Evolutionary conservation across 2,888 invertebrate species (phyloP).

Genomic region (Drosophila hamatofila): DNA sequence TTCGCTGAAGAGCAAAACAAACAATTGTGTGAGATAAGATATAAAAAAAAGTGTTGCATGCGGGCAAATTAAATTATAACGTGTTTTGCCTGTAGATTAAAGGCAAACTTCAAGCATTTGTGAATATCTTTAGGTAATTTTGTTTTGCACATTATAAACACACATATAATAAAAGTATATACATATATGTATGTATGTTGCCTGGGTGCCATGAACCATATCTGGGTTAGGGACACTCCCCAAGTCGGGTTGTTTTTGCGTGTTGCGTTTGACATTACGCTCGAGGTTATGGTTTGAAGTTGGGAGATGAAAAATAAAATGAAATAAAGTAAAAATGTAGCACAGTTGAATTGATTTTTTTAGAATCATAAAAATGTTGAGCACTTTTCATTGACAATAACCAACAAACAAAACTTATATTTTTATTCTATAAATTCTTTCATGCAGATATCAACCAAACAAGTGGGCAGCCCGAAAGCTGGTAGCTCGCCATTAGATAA

Average conservation of each 20-base stretch:
- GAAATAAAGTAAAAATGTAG: not conserved
- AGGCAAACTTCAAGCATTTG: slow-evolving; percentile 2
- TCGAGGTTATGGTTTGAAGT: slow-evolving; percentile 39
- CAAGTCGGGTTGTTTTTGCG: slow-evolving; percentile 20
- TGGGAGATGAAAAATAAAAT: not conserved
- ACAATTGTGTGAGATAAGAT: slow-evolving; percentile 55
- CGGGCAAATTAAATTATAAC: slow-evolving; percentile 20
- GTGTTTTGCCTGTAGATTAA: slow-evolving; percentile 21
- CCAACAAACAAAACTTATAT: not conserved
- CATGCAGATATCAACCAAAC: slow-evolving; percentile 84
- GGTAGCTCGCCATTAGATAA: slow-evolving; percentile 87
- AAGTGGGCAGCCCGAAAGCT: slow-evolving; percentile 84
- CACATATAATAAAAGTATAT: not conserved
- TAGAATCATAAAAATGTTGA: not conserved
- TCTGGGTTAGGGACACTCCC: slow-evolving; percentile 77
- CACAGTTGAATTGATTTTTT: slow-evolving; percentile 62
- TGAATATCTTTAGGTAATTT: slow-evolving; percentile 59
- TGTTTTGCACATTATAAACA: not conserved
- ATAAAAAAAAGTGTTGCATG: slow-evolving; percentile 27
- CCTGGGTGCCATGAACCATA: slow-evolving; percentile 36
- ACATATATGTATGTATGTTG: not conserved
- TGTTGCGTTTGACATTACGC: slow-evolving; percentile 19
- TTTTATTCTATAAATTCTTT: slow-evolving; percentile 21
- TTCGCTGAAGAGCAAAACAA: slow-evolving; percentile 48
- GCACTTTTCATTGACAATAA: not conserved